Percentiles rank a stretch among this genome's conserved stretches.
These are phyloP conservation scores for Pollenia amentaria DNA, from an alignment of 2,888 invertebrate species.

Conservation along the genomic window DNA sequence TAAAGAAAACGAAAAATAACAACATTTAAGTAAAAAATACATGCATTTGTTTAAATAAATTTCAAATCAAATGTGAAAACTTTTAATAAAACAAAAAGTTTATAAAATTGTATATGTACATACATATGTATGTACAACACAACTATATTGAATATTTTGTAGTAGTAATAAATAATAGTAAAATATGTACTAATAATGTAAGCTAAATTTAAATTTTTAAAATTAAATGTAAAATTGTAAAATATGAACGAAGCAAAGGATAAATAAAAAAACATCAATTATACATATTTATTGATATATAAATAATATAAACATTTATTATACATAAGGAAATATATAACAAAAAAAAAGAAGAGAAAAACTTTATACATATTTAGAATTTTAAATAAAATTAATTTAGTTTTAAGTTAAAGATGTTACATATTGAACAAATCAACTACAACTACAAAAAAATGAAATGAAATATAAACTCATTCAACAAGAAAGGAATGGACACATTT, in stretches of 20 bases:
- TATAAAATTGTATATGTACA: not conserved
- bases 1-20: conserved; percentile 2
- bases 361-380: conserved; percentile 55
- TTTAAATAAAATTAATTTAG: conserved; percentile 57
- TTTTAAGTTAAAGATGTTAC: conserved; percentile 65
- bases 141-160: conserved; percentile 20
- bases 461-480: conserved; percentile 39
- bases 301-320: conserved; percentile 35
- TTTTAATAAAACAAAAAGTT: conserved; percentile 2
- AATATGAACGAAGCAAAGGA: conserved; percentile 1
- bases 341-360: not conserved
- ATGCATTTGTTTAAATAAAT: not conserved
- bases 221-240: conserved; percentile 13
- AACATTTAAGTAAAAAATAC: conserved; percentile 9
- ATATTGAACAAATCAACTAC: conserved; percentile 61
- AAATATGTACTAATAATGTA: conserved; percentile 24
- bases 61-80: not conserved
- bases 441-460: conserved; percentile 30
- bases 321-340: conserved; percentile 33
- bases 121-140: not conserved
- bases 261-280: conserved; percentile 3
- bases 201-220: conserved; percentile 5
- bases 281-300: no score
- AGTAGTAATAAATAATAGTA: conserved; percentile 13
- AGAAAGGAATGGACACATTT: conserved; percentile 16